Percentiles rank a stretch among this genome's conserved stretches.
These are phyloP conservation scores for Pentamera pediparva DNA, from an alignment of 53 echinoderm and acorn worm genomes.

Conservation along the genomic window DNA sequence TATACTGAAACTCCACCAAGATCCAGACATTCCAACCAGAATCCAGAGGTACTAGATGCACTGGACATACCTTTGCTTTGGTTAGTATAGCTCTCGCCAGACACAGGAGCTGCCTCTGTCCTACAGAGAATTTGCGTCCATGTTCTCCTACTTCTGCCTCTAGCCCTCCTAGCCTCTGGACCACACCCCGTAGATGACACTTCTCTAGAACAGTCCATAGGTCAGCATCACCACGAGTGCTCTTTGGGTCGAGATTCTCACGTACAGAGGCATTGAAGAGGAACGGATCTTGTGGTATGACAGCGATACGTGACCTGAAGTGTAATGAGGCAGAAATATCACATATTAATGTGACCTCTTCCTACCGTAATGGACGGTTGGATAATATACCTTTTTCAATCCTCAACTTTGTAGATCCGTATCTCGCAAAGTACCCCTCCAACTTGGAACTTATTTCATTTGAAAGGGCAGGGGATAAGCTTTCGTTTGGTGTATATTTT, in stretches of 20 bases:
- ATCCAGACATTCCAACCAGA: too few relatives aligned
- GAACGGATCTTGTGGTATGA: slow-evolving; percentile 96
- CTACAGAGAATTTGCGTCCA: slow-evolving; percentile 78
- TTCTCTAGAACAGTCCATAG: slow-evolving; percentile 84
- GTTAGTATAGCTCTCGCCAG: slow-evolving; percentile 94
- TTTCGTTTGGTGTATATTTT: too few relatives aligned
- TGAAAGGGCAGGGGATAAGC: too few relatives aligned
- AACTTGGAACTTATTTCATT: too few relatives aligned
- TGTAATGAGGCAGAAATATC: too few relatives aligned
- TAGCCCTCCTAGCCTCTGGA: slow-evolving; percentile 75
- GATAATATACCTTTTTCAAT: too few relatives aligned
- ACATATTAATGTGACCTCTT: too few relatives aligned
- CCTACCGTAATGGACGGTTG: too few relatives aligned
- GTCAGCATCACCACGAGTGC: slow-evolving; percentile 49
- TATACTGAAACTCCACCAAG: too few relatives aligned
- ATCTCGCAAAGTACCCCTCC: too few relatives aligned
- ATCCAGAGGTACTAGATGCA: too few relatives aligned
- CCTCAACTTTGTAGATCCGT: too few relatives aligned
- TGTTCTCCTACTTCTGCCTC: slow-evolving; percentile 72
- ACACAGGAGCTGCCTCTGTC: slow-evolving; percentile 90
- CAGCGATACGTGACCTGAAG: slow-evolving; percentile 73
- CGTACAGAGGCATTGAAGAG: slow-evolving; percentile 78
- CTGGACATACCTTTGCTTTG: slow-evolving; percentile 89
- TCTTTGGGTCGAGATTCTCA: slow-evolving; percentile 86
- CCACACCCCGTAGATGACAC: slow-evolving; percentile 66